Evolutionary conservation across 2,888 invertebrate genomes (phyloP), one percentile per base, ranked within the genome.

Genomic region (Blastobasis lacticolella): DNA sequence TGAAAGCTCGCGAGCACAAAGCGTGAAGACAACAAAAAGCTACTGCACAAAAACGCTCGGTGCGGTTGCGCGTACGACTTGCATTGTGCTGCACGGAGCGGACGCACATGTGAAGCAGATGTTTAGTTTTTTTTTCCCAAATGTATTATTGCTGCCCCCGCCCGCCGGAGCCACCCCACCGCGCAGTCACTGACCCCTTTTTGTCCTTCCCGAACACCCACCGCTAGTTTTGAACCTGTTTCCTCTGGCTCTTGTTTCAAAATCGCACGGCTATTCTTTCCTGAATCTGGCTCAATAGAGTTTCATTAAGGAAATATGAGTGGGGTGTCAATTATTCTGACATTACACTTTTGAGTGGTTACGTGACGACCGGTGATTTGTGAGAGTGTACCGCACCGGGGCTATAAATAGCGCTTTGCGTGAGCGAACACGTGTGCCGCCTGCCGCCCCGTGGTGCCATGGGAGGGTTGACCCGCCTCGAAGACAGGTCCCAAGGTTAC

Each of bases 91-190:
- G 72, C 77, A 75, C 76, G 73, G 69, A 81, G 78, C 71, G 71
- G 64, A 78, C 77, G 78, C 87, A 87, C 79, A 86, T 88, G 87
- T 77, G 78, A 70, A 71, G 79, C 87, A 88, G 88, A 87, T 88
- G 88, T 81, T 84, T 71, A 73, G 82, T 85, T 75, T 80, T 71
- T 74, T 81, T 56, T 81, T 85, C 86, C 81, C 75, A 78, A 81
- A 83, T 77, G 75, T 82, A 76, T 83, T 81, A 83, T 81, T 81
- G 73, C 65, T 60, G 64, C 72, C 71, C 73, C 69, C 72, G 64
- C 66, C 66, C 66, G 60, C 60, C 60, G 44, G 59, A 59, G 65
- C 73, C 73, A 75, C 79, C 79, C 81, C 73, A 67, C 73, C 59
- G 73, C 66, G 75, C 81, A 82, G 84, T 85, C 86, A 82, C 70